Conservation (phyloP, 30 jellyfish, hydroid and myxozoan species). For the Hydra vulgaris region DNA sequence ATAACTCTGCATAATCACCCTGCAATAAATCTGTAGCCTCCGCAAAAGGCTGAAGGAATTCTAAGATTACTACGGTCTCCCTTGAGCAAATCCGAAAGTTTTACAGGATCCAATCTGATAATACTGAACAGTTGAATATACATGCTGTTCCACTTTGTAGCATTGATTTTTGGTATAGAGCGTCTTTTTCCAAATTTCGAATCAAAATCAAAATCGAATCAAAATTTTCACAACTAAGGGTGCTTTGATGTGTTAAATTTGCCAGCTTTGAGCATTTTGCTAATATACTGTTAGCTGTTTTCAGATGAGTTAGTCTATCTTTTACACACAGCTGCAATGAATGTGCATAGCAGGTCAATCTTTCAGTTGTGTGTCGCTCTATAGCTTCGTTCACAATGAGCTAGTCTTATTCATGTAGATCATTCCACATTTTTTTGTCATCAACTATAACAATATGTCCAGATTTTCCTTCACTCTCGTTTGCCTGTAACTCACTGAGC, state of each 20-base stretch:
- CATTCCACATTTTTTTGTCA: neutral
- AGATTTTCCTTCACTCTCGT: neutral
- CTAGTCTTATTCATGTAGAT: neutral
- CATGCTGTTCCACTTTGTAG: neutral
- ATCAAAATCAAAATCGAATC: too few relatives aligned
- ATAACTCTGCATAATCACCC: neutral
- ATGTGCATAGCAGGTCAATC: neutral
- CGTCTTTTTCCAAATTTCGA: too few relatives aligned
- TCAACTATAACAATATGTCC: neutral
- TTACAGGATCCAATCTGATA: neutral
- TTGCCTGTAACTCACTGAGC: neutral
- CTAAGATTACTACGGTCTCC: neutral
- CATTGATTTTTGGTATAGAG: too few relatives aligned
- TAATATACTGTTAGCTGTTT: neutral
- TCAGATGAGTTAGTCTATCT: neutral
- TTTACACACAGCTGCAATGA: neutral
- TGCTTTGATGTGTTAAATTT: neutral
- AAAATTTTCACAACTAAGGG: too few relatives aligned
- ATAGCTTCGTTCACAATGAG: neutral
- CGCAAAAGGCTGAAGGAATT: neutral
- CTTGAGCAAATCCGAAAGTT: neutral
- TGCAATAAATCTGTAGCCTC: neutral
- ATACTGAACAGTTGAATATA: neutral
- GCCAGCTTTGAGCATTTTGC: neutral
- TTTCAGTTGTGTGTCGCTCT: neutral